Conservation (phyloP, 2,797 vertebrate species). For the Phoeniculus purpureus region DNA sequence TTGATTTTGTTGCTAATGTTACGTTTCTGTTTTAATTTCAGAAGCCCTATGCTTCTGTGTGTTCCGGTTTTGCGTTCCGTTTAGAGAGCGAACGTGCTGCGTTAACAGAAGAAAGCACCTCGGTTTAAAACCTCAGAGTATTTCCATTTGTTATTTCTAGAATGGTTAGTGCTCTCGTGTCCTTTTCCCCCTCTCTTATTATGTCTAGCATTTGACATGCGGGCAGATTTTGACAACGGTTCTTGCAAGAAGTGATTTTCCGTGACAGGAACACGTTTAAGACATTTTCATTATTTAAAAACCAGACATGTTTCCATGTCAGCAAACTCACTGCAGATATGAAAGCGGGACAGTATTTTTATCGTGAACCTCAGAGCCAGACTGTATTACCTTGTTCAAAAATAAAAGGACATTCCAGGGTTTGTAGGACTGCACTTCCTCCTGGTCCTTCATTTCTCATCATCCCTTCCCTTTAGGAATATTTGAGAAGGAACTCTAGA, state of each 20-base stretch:
- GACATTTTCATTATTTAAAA: conserved; percentile 44
- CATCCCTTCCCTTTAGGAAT: not conserved
- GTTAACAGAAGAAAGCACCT: not conserved
- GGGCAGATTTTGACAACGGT: conserved; percentile 1
- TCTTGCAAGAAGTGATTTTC: conserved; percentile 32
- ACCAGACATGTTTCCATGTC: not conserved
- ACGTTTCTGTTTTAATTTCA: not conserved
- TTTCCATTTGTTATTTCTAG: not conserved
- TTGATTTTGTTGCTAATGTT: not conserved
- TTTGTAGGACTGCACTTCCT: not conserved
- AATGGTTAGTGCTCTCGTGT: not conserved
- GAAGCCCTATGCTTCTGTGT: not conserved
- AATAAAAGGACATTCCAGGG: not conserved
- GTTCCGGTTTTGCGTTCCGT: not conserved
- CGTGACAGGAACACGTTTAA: conserved; percentile 8
- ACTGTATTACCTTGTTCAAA: not conserved
- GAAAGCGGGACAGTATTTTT: not conserved
- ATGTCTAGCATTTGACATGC: not conserved
- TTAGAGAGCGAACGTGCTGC: not conserved
- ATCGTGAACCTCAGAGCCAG: not conserved
- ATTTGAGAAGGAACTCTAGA: not conserved
- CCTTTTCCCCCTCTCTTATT: fast-evolving
- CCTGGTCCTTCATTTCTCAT: not conserved
- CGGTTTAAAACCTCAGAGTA: not conserved
- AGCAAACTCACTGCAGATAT: not conserved